Percentiles rank a stretch among this genome's conserved stretches.
These are phyloP conservation scores for Hydraecia micacea DNA, from an alignment of 2,888 invertebrate species.

Conservation along the genomic window DNA sequence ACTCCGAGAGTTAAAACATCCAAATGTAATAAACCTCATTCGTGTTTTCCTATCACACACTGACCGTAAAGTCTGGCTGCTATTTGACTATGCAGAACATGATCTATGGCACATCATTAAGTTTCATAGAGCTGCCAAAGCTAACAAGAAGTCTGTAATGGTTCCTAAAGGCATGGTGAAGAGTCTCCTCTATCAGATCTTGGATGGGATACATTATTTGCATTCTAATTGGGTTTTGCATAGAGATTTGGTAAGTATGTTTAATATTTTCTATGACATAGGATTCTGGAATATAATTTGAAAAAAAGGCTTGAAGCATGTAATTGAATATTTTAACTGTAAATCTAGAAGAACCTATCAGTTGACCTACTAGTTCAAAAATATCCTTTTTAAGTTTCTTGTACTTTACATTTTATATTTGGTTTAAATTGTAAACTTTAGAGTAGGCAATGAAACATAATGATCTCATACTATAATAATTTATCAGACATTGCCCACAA, in stretches of 20 bases:
- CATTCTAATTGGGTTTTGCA: conserved; percentile 99
- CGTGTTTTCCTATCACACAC: conserved; percentile 98
- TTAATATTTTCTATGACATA: not conserved
- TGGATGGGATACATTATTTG: conserved; percentile 99
- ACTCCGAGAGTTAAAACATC: conserved; percentile 98
- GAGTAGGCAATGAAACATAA: too few relatives aligned
- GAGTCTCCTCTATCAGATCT: conserved; percentile 98
- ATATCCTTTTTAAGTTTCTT: not conserved
- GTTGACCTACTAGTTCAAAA: not conserved
- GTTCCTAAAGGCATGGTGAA: conserved; percentile 99
- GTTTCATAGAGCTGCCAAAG: conserved; percentile 99
- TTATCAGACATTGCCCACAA: not conserved
- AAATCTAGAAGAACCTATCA: not conserved
- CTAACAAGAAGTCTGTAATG: conserved; percentile 98
- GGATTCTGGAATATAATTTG: not conserved
- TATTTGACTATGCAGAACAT: conserved; percentile 99
- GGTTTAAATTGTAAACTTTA: too few relatives aligned
- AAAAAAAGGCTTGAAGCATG: not conserved
- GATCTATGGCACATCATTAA: conserved; percentile 99
- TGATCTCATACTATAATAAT: not conserved
- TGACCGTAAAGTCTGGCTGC: conserved; percentile 98
- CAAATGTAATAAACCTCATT: conserved; percentile 99
- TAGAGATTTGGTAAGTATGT: conserved; percentile 95
- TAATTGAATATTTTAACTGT: not conserved
- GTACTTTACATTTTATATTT: not conserved